phyloP scores from a whole-genome alignment of 1,140 invertebrate species.

The Vanessa tameamea region DNA sequence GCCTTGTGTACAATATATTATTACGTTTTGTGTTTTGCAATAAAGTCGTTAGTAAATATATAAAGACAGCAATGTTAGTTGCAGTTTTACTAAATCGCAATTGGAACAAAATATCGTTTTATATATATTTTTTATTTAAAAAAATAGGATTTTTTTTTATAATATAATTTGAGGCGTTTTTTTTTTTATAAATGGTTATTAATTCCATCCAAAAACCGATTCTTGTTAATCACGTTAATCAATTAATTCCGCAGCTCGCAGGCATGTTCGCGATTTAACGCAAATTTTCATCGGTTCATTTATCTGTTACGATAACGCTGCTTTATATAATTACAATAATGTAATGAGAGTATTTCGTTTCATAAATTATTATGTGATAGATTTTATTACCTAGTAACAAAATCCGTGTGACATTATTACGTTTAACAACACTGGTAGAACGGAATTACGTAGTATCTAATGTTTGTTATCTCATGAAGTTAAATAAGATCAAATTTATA shows the following conservation, averaged over 20 bases:
- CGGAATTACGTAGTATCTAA: too few relatives aligned
- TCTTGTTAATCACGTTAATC: not conserved
- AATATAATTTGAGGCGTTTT: not conserved
- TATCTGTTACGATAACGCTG: not conserved
- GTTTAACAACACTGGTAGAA: too few relatives aligned
- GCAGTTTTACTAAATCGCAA: too few relatives aligned
- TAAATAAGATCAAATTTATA: too few relatives aligned
- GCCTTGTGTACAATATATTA: too few relatives aligned
- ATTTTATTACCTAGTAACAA: not conserved
- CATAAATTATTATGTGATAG: constrained; percentile 2
- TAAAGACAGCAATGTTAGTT: too few relatives aligned
- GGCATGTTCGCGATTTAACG: constrained; percentile 11
- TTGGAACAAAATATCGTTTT: too few relatives aligned
- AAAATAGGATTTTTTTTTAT: not conserved
- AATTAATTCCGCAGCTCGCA: constrained; percentile 2
- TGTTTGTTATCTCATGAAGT: too few relatives aligned
- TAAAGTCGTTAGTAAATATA: too few relatives aligned
- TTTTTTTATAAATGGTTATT: not conserved
- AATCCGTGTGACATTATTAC: not conserved
- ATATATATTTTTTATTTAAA: too few relatives aligned
- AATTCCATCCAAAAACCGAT: not conserved
- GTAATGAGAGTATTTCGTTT: constrained; percentile 3
- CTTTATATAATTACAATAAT: constrained; percentile 9
- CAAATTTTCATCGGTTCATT: constrained; percentile 15
- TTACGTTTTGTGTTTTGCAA: too few relatives aligned